Base-by-base conservation (phyloP, 23 tunicate species). In the Botrylloides violaceus region DNA sequence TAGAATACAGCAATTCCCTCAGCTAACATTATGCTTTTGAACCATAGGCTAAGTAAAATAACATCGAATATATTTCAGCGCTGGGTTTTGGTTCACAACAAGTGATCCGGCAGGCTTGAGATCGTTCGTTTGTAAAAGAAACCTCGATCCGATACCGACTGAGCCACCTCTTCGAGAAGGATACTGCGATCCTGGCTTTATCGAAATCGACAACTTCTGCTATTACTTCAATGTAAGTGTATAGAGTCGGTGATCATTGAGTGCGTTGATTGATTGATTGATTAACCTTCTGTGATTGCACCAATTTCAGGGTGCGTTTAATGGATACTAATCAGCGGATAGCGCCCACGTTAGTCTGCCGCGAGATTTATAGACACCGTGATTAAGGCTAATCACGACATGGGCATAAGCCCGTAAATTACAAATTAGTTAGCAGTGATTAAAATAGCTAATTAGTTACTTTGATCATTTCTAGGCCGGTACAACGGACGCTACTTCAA, bases 101-200 rank as follows among this genome's bases (percentile, higher is more conserved):
- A 20, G 29, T 1, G 27, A 32, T 26, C 79, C 84, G 36, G 36
- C 5, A 1, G 55, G 83, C 32, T 20, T 80, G 25, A 43, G 50
- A 43, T 61, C 87, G 2, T 88, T 75, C 58, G 86, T 81, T 28
- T 88, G 96, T 80, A 82, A 88, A 65, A 23, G 50, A 29, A 34
- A 43, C 0, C 66, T 81, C 5, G 80, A 65, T 21, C 55, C 75
- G 21, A 72, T 82, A 19, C 96, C 96, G 3, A 81, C 96, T 34
- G 96, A 72, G 21, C 75, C 81, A 9, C 65, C 65, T 58, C 66
- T 68, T 15, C 57, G 58, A 58, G 77, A 65, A 7, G 96, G 96
- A 21, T 49, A 27, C 12, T 88, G 96, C 48, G 88, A 82, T 49
- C 73, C 77, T 1, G 75, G 80, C 2, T 88, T 81, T 65, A 22